Base-by-base conservation (phyloP, 1,140 invertebrate species). In the Megalonaias nervosa region DNA sequence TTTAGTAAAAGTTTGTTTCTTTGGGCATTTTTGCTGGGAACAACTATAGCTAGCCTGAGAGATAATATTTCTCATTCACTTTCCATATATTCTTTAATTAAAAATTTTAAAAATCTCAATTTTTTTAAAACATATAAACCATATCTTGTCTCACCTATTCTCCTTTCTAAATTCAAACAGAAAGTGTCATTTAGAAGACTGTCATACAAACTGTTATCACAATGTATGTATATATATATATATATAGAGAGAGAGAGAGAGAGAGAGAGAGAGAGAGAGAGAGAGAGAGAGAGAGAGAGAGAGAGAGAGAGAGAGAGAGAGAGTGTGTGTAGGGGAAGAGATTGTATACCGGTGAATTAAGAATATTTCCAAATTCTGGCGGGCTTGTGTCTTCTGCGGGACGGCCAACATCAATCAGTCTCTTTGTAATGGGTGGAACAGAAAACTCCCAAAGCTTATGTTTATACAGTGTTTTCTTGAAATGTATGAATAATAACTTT, bases 341-440 rank as follows among this genome's bases (percentile, higher is more conserved):
- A 62, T 56, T 5, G 17, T 56, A 17, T 60, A 59, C 26, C 21
- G 21, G 59, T 16, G 17, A 17, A 16, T 17, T 6, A 16, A 19
- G 38, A 74, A 56, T n/a, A 38, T 58, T 17, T 17, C 31, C 55
- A 62, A 84, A 79, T 16, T 65, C 21, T n/a, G 86, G 86, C 38
- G 84, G 83, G 17, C 83, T 75, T 6, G 67, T 71, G 66, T 87
- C 86, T 69, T 80, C 60, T 38, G 86, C 86, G 16, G 75, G 73
- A 55, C 79, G 82, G 3, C 79, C 71, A 23, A 75, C 77, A 56
- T 84, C 72, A n/a, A 87, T 79, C 19, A 87, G 60, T 15, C 72
- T 82, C n/a, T 82, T 83, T 17, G 26, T 67, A 15, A 87, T 87
- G 0, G 74, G 73, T 11, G 84, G 81, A n/a, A 83, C 59, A 56